Conservation (phyloP, 2,113 vertebrate species). For the Hemiscyllium ocellatum region DNA sequence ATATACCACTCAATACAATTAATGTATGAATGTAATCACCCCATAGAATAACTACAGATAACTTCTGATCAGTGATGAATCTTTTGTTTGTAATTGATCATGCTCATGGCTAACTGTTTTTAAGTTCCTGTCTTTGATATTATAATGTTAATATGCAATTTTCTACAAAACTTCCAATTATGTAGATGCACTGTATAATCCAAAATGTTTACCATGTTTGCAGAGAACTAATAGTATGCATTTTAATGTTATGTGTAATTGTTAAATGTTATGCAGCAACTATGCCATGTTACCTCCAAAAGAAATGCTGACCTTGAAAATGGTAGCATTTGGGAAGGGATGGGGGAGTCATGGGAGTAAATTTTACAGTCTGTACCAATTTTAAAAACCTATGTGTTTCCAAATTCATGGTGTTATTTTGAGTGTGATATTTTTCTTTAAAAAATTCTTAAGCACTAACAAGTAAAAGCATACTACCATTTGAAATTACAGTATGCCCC, state of each 20-base stretch:
- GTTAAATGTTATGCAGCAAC: not conserved
- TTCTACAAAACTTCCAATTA: constrained; percentile 15
- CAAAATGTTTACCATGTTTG: not conserved
- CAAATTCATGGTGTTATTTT: not conserved
- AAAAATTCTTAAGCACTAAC: not conserved
- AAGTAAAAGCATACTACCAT: not conserved
- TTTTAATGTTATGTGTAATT: not conserved
- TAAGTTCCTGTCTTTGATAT: constrained; percentile 26
- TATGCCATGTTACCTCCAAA: not conserved
- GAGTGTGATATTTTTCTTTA: not conserved
- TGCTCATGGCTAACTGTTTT: not conserved
- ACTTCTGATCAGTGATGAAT: not conserved
- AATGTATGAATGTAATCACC: not conserved
- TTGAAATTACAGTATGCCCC: not conserved
- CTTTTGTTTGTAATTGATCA: not conserved
- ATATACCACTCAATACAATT: not conserved
- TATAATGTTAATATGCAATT: not conserved
- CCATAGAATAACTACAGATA: not conserved
- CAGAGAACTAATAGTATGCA: not conserved
- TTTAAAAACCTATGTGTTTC: not conserved
- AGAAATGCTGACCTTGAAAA: not conserved
- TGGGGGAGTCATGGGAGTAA: not conserved
- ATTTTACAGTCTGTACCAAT: not conserved
- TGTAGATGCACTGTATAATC: not conserved
- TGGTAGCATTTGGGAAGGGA: not conserved